These are phyloP conservation scores for Spea bombifrons DNA, from an alignment of 2,113 vertebrate species.

Conservation along the genomic window DNA sequence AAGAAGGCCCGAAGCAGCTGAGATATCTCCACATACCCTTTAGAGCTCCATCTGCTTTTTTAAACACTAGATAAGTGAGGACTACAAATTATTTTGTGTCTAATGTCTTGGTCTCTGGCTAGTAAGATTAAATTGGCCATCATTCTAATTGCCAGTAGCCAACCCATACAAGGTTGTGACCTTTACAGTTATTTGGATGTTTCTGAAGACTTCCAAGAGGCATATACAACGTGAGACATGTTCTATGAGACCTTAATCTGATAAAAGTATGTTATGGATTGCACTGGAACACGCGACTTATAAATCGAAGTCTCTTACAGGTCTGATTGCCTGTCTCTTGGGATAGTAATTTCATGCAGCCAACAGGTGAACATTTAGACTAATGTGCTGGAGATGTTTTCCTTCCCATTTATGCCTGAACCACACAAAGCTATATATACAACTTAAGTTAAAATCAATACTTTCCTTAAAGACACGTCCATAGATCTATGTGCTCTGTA, in stretches of 20 bases:
- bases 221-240: slow-evolving; percentile 15
- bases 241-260: slow-evolving; percentile 27
- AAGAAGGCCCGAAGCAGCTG: no score
- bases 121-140: background rate
- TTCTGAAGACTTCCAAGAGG: background rate
- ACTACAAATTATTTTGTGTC: background rate
- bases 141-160: background rate
- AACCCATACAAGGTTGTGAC: background rate
- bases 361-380: slow-evolving; percentile 46
- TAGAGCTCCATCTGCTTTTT: background rate
- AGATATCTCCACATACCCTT: no score
- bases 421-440: slow-evolving; percentile 38
- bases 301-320: slow-evolving; percentile 4
- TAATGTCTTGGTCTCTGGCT: background rate
- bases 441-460: slow-evolving; percentile 46
- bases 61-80: background rate
- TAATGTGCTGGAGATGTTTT: slow-evolving; percentile 15
- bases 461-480: slow-evolving; percentile 29
- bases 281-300: background rate
- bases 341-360: slow-evolving; percentile 20
- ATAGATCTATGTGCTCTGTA: slow-evolving; percentile 28
- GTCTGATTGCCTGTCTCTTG: slow-evolving; percentile 13
- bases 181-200: background rate
- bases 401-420: slow-evolving; percentile 27
- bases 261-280: slow-evolving; percentile 17